Evolutionary conservation across 2,888 invertebrate species (phyloP).

Genomic region (Achlya flavicornis): DNA sequence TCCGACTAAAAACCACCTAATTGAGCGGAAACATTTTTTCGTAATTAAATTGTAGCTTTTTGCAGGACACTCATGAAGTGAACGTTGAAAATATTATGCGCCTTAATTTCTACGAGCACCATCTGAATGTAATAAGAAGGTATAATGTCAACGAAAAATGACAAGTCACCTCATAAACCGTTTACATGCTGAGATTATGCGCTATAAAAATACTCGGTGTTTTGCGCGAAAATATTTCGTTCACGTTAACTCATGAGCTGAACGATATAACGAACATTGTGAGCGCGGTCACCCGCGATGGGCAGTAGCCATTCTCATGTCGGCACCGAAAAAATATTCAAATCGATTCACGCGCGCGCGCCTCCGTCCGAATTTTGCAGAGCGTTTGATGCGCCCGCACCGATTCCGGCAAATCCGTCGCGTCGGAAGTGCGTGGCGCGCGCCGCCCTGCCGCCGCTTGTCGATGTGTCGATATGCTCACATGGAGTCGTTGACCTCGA

Average conservation of each 20-base stretch:
- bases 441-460: conserved; percentile 62
- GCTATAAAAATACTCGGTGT: conserved; percentile 68
- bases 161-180: conserved; percentile 47
- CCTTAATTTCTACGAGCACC: conserved; percentile 58
- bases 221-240: conserved; percentile 42
- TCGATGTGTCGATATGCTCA: conserved; percentile 77
- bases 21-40: conserved; percentile 71
- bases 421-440: conserved; percentile 82
- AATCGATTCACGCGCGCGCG: conserved; percentile 81
- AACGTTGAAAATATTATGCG: conserved; percentile 72
- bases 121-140: conserved; percentile 60
- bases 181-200: conserved; percentile 69
- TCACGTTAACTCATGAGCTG: conserved; percentile 15
- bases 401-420: conserved; percentile 84
- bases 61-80: conserved; percentile 46
- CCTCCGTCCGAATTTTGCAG: conserved; percentile 80
- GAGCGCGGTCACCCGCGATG: conserved; percentile 44
- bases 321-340: conserved; percentile 77
- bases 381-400: conserved; percentile 81
- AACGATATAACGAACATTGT: conserved; percentile 44
- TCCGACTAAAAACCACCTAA: conserved; percentile 68
- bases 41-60: conserved; percentile 79
- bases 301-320: conserved; percentile 71
- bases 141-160: conserved; percentile 61
- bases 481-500: conserved; percentile 76